Percentiles rank a stretch among this genome's conserved stretches.
Evolutionary conservation across 1,140 invertebrate species (phyloP).

Genomic region (Drosophila obscura): DNA sequence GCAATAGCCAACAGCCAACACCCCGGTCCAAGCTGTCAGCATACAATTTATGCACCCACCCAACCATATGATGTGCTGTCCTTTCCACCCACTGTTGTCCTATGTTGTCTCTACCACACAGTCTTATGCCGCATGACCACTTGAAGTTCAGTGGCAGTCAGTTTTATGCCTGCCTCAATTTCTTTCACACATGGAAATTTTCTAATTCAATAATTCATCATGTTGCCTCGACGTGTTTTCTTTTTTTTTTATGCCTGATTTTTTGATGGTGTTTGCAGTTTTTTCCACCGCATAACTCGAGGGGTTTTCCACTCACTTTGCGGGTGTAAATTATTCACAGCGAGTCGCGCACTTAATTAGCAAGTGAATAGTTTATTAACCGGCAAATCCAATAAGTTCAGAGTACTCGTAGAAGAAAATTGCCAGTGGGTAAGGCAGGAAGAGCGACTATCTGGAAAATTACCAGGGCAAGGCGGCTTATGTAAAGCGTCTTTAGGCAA

Average conservation of each 20-base stretch:
- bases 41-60: conserved; percentile 35
- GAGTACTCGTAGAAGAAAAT: conserved; percentile 26
- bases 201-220: conserved; percentile 34
- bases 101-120: neutral
- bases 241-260: neutral
- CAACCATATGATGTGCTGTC: conserved; percentile 10
- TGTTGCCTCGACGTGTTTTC: conserved; percentile 4
- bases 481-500: conserved; percentile 34
- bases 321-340: conserved; percentile 48
- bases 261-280: conserved; percentile 8
- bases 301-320: conserved; percentile 29
- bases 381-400: conserved; percentile 75
- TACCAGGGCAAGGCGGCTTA: conserved; percentile 28
- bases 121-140: conserved; percentile 7
- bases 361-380: conserved; percentile 71
- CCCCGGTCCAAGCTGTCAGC: conserved; percentile 29
- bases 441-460: conserved; percentile 30
- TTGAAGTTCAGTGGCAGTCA: conserved; percentile 55
- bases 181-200: conserved; percentile 13
- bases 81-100: neutral
- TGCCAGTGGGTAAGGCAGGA: neutral
- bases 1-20: conserved; percentile 34
- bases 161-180: conserved; percentile 36
- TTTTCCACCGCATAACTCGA: conserved; percentile 37
- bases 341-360: conserved; percentile 58